Evolutionary conservation across 2,888 invertebrate genomes (phyloP).

Genomic region (Tinea pellionella): DNA sequence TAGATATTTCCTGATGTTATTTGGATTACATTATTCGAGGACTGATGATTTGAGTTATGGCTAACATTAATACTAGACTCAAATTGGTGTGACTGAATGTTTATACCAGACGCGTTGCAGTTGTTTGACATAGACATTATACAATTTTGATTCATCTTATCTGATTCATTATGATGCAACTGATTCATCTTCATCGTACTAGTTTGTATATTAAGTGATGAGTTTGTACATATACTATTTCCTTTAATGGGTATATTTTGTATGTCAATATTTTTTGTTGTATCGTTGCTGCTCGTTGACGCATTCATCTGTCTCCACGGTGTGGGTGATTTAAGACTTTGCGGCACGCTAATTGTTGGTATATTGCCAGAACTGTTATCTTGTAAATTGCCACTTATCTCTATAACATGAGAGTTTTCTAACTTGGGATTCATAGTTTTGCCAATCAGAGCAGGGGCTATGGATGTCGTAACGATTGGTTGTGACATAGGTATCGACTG

Average conservation of each 20-base stretch:
- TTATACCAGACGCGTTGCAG: conserved; percentile 32
- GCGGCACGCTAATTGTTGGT: conserved; percentile 60
- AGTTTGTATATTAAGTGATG: conserved; percentile 43
- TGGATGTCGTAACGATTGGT: conserved; percentile 60
- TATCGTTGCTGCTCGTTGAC: conserved; percentile 33
- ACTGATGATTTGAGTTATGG: conserved; percentile 48
- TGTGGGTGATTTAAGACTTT: conserved; percentile 56
- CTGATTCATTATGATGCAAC: conserved; percentile 40
- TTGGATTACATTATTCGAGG: conserved; percentile 58
- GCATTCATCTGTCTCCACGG: conserved; percentile 54
- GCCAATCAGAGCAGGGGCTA: conserved; percentile 49
- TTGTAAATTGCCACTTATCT: conserved; percentile 59
- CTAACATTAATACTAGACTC: conserved; percentile 44
- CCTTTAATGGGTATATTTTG: conserved; percentile 47
- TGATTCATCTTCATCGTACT: conserved; percentile 26
- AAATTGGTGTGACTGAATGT: conserved; percentile 52
- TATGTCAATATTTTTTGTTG: conserved; percentile 38
- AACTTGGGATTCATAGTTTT: conserved; percentile 42
- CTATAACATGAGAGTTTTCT: conserved; percentile 58
- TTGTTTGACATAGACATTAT: conserved; percentile 36
- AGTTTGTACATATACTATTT: conserved; percentile 27
- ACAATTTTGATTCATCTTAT: conserved; percentile 50
- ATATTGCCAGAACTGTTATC: conserved; percentile 42
- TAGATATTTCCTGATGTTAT: conserved; percentile 61
- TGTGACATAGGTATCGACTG: conserved; percentile 59